These are phyloP conservation scores for Acanthococcus lagerstroemiae DNA, from an alignment of 2,888 invertebrate genomes.

Conservation along the genomic window DNA sequence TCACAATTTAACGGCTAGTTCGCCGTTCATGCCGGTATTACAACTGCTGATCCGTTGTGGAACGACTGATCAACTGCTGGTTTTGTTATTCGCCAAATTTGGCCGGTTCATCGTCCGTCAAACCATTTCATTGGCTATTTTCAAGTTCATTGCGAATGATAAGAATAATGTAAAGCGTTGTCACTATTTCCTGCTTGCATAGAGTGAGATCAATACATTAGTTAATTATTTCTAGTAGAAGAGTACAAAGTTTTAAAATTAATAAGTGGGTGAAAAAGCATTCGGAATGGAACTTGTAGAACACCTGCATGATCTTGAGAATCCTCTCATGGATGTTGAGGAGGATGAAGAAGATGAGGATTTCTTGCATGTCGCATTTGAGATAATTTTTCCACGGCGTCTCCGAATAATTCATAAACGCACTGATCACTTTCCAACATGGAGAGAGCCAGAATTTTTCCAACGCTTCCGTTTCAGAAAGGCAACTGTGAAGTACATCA, in stretches of 20 bases:
- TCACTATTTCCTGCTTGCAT: too few species aligned
- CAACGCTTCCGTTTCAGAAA: neutral
- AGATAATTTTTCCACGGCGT: neutral
- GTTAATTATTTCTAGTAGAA: too few species aligned
- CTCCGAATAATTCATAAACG: neutral
- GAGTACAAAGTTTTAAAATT: too few species aligned
- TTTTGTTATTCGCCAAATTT: neutral
- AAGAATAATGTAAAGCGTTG: too few species aligned
- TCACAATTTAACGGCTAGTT: neutral
- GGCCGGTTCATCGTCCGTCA: too few species aligned
- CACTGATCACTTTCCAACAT: neutral
- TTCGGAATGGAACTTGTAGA: too few species aligned
- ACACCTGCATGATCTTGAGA: too few species aligned
- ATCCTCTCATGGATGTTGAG: too few species aligned
- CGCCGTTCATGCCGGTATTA: neutral
- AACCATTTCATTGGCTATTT: too few species aligned
- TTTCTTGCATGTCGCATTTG: neutral
- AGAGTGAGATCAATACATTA: too few species aligned
- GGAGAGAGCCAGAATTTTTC: neutral
- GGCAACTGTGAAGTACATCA: neutral
- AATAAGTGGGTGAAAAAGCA: too few species aligned
- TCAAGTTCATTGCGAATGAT: too few species aligned
- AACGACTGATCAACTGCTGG: neutral
- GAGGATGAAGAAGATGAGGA: neutral
- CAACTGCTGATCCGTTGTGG: neutral